Evolutionary conservation across 2,888 invertebrate genomes (phyloP).

Genomic region (Meteorus cinctellus): DNA sequence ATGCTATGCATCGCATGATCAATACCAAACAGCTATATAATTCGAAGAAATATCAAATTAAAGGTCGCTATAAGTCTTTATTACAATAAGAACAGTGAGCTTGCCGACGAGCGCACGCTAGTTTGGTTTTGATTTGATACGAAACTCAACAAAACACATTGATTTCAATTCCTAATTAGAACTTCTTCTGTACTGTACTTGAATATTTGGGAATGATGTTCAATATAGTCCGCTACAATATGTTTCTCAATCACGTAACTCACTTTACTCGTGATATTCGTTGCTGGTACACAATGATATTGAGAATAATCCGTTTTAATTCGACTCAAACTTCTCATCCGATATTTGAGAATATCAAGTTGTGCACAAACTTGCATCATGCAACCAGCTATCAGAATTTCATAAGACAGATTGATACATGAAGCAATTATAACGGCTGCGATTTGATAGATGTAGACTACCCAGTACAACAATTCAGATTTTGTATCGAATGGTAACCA

Average conservation of each 20-base stretch:
- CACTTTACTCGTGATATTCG: background rate
- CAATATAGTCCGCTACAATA: background rate
- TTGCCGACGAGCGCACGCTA: too few relatives aligned
- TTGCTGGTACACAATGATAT: background rate
- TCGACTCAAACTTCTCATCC: conserved; percentile 23
- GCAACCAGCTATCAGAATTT: conserved; percentile 49
- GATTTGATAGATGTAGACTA: conserved; percentile 38
- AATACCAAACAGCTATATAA: too few relatives aligned
- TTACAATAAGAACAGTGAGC: too few relatives aligned
- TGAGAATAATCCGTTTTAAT: too few relatives aligned
- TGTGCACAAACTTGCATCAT: conserved; percentile 51
- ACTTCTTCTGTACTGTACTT: conserved; percentile 8
- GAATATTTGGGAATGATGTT: conserved; percentile 23
- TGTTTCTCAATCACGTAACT: background rate
- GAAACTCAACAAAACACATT: too few relatives aligned
- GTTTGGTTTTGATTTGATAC: too few relatives aligned
- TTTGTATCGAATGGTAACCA: conserved; percentile 9
- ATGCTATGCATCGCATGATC: too few relatives aligned
- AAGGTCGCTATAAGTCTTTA: too few relatives aligned
- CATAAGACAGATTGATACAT: conserved; percentile 45
- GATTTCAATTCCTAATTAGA: too few relatives aligned
- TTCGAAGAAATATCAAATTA: too few relatives aligned
- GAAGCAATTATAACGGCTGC: background rate
- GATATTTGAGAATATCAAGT: conserved; percentile 47
- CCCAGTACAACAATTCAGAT: conserved; percentile 38